Evolutionary conservation across 2,113 vertebrate species (phyloP).

Genomic region (Lycocorax pyrrhopterus): DNA sequence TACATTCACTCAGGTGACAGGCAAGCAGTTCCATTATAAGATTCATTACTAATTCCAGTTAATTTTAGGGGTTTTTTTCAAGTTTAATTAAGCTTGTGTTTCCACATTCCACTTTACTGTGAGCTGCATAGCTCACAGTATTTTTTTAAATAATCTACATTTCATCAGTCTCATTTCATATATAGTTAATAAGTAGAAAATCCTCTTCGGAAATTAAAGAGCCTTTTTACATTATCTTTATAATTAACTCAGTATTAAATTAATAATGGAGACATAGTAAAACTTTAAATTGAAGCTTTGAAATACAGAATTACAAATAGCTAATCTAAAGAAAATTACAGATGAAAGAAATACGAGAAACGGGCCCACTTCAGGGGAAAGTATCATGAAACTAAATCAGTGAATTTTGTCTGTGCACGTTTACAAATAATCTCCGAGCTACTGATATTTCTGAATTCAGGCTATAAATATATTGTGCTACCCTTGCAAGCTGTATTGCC

Average conservation of each 20-base stretch:
- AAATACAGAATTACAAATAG: constrained; percentile 22
- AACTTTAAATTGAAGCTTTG: constrained; percentile 4
- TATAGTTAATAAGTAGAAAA: constrained; percentile 34
- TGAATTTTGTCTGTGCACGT: neutral
- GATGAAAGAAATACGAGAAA: neutral
- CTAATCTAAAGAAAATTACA: constrained; percentile 12
- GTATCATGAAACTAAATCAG: neutral
- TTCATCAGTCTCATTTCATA: constrained; percentile 4
- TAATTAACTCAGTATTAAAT: constrained; percentile 42
- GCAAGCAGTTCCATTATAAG: neutral
- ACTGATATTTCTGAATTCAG: neutral
- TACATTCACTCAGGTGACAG: neutral
- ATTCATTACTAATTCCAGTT: neutral
- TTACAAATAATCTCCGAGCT: neutral
- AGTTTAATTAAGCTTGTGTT: constrained; percentile 15
- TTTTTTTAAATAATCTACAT: neutral
- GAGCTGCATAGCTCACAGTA: neutral
- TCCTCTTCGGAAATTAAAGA: constrained; percentile 22
- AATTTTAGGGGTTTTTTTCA: neutral
- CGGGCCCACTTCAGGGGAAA: neutral
- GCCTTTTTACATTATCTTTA: neutral
- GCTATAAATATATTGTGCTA: neutral
- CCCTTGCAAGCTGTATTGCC: neutral
- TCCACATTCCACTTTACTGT: neutral
- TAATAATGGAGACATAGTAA: neutral